Base-by-base conservation (phyloP, 2,888 invertebrate species). In the Actias luna region DNA sequence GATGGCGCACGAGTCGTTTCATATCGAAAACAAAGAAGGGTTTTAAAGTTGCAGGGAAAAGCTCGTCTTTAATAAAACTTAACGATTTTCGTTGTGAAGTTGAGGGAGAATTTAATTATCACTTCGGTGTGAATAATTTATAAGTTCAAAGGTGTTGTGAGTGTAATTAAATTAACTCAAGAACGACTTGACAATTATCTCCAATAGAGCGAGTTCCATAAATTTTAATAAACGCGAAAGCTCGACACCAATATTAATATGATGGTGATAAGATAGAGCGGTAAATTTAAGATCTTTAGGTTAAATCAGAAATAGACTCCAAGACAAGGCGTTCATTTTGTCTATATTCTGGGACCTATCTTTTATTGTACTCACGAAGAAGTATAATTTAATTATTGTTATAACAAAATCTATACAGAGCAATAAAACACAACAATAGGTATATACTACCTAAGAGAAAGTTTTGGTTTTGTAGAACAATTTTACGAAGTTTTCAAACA, bases 111-210 rank as follows among this genome's bases (percentile, higher is more conserved):
- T 66, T 65, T 62, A 62, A 66, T 64, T 60, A 63, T 63, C 60
- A 63, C 52, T 62, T 42, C 27, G 50, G 62, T 58, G 62, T 58
- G 67, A 67, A 63, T 67, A 67, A 65, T 67, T 67, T 63, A 65
- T 65, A 60, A 55, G 33, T 65, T 61, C 58, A 65, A 65, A 65
- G 65, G 60, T 63, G 63, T 59, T 52, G 52, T 61, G 63, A 58
- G 58, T 63, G 57, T 65, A 65, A 65, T 65, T 65, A 63, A 65
- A 65, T 65, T 62, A 64, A 42, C n/a, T 29, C 7, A 27, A 55
- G 55, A 55, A 55, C 55, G 55, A 29, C 55, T 55, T 55, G 55
- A 55, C 55, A 55, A 55, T 55, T 55, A 55, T n/a, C 55, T 29
- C 29, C 29, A 55, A 29, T 55, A 16, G 55, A n/a, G 55, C 29